phyloP scores from a whole-genome alignment of 2,797 vertebrate species.

The Prionace glauca region DNA sequence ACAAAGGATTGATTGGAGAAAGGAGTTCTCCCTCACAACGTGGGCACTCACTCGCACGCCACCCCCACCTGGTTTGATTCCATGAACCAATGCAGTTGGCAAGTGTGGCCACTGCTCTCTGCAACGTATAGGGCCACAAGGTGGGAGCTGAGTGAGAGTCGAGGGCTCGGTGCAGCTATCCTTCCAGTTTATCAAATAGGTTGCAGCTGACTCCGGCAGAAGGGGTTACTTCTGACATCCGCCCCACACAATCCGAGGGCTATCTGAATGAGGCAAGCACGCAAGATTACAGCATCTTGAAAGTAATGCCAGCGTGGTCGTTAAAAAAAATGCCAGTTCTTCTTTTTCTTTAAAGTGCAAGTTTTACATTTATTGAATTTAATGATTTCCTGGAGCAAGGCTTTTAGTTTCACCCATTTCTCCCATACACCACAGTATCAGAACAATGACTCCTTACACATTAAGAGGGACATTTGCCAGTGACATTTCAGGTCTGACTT shows the following conservation, averaged over 20 bases:
- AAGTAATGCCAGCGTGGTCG: no score
- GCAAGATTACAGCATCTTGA: no score
- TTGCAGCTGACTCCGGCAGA: background rate
- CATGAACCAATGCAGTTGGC: no score
- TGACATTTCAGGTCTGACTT: slow-evolving; percentile 58
- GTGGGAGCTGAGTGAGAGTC: no score
- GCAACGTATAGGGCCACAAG: no score
- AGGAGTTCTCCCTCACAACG: no score
- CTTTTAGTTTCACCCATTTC: slow-evolving; percentile 60
- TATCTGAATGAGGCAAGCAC: background rate
- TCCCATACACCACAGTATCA: slow-evolving; percentile 72
- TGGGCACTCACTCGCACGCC: no score
- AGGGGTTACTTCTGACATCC: background rate
- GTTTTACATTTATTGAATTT: background rate
- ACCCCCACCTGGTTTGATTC: no score
- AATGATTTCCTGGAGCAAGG: slow-evolving; percentile 47
- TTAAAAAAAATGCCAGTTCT: background rate
- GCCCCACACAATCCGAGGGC: background rate
- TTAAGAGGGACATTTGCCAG: slow-evolving; percentile 85
- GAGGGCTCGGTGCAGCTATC: background rate
- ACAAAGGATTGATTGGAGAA: no score
- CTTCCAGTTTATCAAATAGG: background rate
- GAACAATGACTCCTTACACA: slow-evolving; percentile 77
- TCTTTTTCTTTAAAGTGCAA: background rate
- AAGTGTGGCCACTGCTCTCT: no score